phyloP scores from a whole-genome alignment of 2,113 vertebrate genomes.

The Pygathrix nemaeus region DNA sequence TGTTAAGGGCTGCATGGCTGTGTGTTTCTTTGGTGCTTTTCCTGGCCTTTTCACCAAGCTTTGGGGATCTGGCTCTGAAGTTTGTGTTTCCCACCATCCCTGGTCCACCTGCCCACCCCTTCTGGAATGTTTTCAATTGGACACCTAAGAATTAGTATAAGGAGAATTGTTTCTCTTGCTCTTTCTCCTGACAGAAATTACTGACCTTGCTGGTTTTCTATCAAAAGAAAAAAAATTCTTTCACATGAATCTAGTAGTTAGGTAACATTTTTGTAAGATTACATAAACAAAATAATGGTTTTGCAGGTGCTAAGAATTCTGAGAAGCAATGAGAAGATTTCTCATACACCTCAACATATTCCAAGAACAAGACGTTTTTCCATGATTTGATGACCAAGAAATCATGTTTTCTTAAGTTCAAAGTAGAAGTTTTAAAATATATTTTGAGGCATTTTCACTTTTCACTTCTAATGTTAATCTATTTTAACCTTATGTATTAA shows the following conservation, averaged over 20 bases:
- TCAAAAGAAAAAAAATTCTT: neutral
- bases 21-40: neutral
- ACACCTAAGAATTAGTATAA: neutral
- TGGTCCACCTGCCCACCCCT: neutral
- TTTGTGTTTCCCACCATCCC: neutral
- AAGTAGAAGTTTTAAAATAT: neutral
- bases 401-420: neutral
- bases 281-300: neutral
- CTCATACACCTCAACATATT: neutral
- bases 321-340: neutral
- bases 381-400: neutral
- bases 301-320: neutral
- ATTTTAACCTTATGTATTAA: neutral
- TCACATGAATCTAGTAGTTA: neutral
- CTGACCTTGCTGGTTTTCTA: neutral
- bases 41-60: neutral
- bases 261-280: neutral
- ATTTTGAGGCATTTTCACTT: neutral
- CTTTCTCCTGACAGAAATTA: neutral
- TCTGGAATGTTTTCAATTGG: neutral
- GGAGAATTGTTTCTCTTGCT: too few relatives aligned
- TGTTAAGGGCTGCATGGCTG: neutral
- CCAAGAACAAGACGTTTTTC: neutral
- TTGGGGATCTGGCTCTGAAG: neutral
- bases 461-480: neutral